These are phyloP conservation scores for Scaptodrosophila lebanonensis DNA, from an alignment of 1,140 invertebrate genomes.

Conservation along the genomic window DNA sequence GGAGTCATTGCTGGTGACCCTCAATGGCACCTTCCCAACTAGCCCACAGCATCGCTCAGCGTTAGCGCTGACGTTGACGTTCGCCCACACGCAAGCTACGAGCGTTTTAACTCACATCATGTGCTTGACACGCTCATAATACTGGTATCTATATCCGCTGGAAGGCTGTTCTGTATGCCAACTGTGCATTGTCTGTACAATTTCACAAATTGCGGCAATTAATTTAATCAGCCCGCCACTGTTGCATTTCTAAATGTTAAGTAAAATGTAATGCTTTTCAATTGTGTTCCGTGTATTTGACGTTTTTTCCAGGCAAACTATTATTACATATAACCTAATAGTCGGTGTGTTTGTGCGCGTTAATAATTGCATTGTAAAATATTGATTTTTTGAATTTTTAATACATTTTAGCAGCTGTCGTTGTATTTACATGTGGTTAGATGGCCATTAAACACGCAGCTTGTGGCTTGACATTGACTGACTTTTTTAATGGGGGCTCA, in stretches of 20 bases:
- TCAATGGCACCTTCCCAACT: slow-evolving; percentile 42
- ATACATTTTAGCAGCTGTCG: no score
- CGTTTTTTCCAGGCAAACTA: no score
- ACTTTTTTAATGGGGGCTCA: no score
- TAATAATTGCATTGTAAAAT: slow-evolving; percentile 18
- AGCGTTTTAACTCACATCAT: slow-evolving; percentile 18
- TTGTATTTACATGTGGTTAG: no score
- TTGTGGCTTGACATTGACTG: no score
- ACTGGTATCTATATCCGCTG: slow-evolving; percentile 9
- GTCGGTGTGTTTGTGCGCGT: slow-evolving; percentile 9
- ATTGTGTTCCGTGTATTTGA: slow-evolving; percentile 45
- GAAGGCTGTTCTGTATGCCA: slow-evolving; percentile 3
- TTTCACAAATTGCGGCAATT: slow-evolving; percentile 61
- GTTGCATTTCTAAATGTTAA: slow-evolving; percentile 49
- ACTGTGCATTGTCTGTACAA: slow-evolving; percentile 9
- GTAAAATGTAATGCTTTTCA: slow-evolving; percentile 39
- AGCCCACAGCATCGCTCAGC: slow-evolving; percentile 10
- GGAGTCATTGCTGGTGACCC: slow-evolving; percentile 43
- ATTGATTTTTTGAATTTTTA: slow-evolving; percentile 60
- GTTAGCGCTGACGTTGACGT: slow-evolving; percentile 30
- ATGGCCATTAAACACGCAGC: no score
- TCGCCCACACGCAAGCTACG: slow-evolving; percentile 56
- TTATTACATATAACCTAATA: slow-evolving; percentile 44
- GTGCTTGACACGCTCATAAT: background rate
- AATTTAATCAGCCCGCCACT: slow-evolving; percentile 39